A percentile compares a stretch with the other conserved stretches of the same genome.
Conservation (phyloP, 1,140 invertebrate species). For the Varroa destructor region DNA sequence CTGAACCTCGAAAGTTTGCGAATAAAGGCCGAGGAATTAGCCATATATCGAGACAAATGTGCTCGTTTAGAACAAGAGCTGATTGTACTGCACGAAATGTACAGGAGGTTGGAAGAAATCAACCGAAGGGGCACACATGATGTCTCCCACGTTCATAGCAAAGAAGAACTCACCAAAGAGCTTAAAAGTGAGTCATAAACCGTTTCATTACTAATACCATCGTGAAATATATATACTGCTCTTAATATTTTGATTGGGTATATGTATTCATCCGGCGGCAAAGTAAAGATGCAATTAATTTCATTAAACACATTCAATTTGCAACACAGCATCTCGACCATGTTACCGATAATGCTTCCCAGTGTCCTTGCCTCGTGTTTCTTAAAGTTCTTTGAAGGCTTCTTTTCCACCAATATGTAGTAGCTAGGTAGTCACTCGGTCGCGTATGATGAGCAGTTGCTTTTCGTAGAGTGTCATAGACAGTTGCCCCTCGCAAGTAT, state of each 20-base stretch:
- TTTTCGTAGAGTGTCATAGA: too few relatives aligned
- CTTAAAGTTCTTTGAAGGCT: too few relatives aligned
- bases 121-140: background rate
- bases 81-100: constrained; percentile 11
- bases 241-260: too few relatives aligned
- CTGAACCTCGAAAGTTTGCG: constrained; percentile 4
- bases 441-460: too few relatives aligned
- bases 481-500: too few relatives aligned
- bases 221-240: too few relatives aligned
- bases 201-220: too few relatives aligned
- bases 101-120: constrained; percentile 12
- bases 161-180: constrained; percentile 9
- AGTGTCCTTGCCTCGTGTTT: too few relatives aligned
- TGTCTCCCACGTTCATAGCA: background rate
- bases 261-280: background rate
- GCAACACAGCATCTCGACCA: background rate
- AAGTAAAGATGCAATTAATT: constrained; percentile 6
- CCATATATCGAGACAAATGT: constrained; percentile 6
- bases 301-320: background rate
- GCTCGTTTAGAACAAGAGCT: constrained; percentile 7
- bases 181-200: background rate
- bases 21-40: constrained; percentile 11
- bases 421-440: too few relatives aligned
- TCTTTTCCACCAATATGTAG: too few relatives aligned
- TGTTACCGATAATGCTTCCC: background rate